A percentile compares a stretch with the other conserved stretches of the same genome.
These are phyloP conservation scores for Propithecus perrieri DNA, from an alignment of 2,797 vertebrate genomes.

Conservation along the genomic window DNA sequence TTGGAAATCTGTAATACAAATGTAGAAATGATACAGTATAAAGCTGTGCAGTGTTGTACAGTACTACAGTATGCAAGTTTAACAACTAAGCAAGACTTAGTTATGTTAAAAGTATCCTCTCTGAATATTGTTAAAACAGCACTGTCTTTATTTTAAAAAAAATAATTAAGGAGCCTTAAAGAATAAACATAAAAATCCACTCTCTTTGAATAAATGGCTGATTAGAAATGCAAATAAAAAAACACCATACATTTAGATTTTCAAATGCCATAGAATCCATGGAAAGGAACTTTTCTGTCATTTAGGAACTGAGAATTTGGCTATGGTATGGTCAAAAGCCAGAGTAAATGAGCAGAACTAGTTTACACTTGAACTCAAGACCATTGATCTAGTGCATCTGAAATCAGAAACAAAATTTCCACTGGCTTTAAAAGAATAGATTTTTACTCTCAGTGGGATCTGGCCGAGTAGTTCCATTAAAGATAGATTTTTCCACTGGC, in stretches of 20 bases:
- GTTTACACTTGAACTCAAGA: not conserved
- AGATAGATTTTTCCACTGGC: not conserved
- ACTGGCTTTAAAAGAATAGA: not conserved
- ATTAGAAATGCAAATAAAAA: not conserved
- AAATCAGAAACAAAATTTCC: not conserved
- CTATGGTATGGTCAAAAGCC: not conserved
- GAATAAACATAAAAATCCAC: not conserved
- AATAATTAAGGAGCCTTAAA: not conserved
- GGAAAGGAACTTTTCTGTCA: not conserved
- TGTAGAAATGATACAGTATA: not conserved
- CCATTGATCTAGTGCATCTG: not conserved
- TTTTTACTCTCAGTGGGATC: not conserved
- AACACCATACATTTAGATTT: not conserved
- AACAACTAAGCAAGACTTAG: not conserved
- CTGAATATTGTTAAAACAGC: not conserved
- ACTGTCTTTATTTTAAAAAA: not conserved
- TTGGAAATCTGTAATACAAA: not conserved
- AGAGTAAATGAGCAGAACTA: not conserved
- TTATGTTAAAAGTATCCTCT: not conserved
- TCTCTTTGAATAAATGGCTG: not conserved
- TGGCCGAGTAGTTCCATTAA: not conserved
- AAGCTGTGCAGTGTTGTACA: not conserved
- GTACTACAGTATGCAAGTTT: fast-evolving
- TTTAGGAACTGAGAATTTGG: not conserved
- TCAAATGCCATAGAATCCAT: not conserved